phyloP scores from a whole-genome alignment of 1,140 invertebrate genomes.

The Ooceraea biroi region DNA sequence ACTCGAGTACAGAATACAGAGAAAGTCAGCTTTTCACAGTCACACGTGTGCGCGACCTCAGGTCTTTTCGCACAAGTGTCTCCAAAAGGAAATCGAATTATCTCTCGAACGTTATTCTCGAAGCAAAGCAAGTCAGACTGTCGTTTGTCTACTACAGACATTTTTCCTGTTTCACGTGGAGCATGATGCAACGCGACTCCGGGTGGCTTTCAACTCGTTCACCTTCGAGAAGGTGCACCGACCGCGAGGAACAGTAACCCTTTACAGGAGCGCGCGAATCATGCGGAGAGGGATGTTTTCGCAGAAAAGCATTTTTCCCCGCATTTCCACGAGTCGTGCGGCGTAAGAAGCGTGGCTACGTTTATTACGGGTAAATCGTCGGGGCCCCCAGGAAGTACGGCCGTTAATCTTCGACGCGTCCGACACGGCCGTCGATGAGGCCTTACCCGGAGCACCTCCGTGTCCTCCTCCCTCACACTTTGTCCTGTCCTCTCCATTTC shows the following conservation, averaged over 20 bases:
- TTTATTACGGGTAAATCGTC: conserved; percentile 78
- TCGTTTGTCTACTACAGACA: too few species aligned
- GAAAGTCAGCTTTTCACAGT: conserved; percentile 50
- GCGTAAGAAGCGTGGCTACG: conserved; percentile 68
- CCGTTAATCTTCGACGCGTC: conserved; percentile 78
- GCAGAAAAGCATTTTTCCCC: conserved; percentile 48
- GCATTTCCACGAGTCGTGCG: conserved; percentile 31
- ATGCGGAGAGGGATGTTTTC: conserved; percentile 60
- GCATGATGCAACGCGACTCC: too few species aligned
- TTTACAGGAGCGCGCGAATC: too few species aligned
- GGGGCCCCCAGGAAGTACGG: conserved; percentile 70
- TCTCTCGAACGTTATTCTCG: too few species aligned
- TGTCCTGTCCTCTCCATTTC: conserved; percentile 26
- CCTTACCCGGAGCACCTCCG: conserved; percentile 54
- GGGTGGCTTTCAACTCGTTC: too few species aligned
- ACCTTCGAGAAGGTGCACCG: too few species aligned
- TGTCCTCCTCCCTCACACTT: conserved; percentile 37
- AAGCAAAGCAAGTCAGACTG: too few species aligned
- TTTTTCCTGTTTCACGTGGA: too few species aligned
- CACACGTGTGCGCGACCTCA: conserved; percentile 13
- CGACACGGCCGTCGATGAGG: conserved; percentile 74
- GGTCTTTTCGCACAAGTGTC: background rate
- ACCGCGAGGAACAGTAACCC: too few species aligned
- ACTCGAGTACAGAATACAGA: conserved; percentile 16
- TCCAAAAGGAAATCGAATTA: background rate